These are phyloP conservation scores for Nylanderia fulva DNA, from an alignment of 1,140 invertebrate species.

Conservation along the genomic window DNA sequence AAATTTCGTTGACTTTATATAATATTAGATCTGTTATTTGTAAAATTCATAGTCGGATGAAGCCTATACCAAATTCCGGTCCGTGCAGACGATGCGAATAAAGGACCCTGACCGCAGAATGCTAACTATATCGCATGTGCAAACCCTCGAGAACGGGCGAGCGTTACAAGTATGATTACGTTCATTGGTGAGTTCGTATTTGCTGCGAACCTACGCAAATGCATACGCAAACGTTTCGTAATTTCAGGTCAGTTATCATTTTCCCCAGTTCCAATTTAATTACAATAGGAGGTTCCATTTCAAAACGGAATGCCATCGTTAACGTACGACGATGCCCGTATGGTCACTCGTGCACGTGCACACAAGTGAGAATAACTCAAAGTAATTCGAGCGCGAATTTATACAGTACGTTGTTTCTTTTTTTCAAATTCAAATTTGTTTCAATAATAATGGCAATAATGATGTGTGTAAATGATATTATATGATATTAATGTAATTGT, in stretches of 20 bases:
- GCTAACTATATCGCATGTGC: constrained; percentile 80
- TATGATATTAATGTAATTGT: constrained; percentile 28
- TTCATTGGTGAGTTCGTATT: constrained; percentile 74
- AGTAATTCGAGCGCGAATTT: background rate
- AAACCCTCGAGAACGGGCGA: constrained; percentile 73
- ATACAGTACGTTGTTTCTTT: background rate
- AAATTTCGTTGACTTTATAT: background rate
- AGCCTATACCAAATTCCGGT: constrained; percentile 61
- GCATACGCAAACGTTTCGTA: constrained; percentile 77
- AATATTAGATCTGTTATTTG: constrained; percentile 32
- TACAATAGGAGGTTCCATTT: constrained; percentile 62
- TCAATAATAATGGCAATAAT: constrained; percentile 2
- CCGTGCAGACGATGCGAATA: constrained; percentile 73
- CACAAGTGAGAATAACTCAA: background rate
- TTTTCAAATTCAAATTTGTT: constrained; percentile 36
- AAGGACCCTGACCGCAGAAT: constrained; percentile 75
- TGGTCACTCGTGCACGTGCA: background rate
- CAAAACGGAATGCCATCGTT: constrained; percentile 48
- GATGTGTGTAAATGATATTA: background rate
- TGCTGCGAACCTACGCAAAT: constrained; percentile 78
- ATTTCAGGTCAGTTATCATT: constrained; percentile 83
- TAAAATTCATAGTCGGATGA: constrained; percentile 64
- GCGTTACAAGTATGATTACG: constrained; percentile 74
- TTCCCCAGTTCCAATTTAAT: constrained; percentile 77
- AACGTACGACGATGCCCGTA: constrained; percentile 15